Base-by-base conservation (phyloP, 2,888 invertebrate genomes). In the Agapostemon virescens region DNA sequence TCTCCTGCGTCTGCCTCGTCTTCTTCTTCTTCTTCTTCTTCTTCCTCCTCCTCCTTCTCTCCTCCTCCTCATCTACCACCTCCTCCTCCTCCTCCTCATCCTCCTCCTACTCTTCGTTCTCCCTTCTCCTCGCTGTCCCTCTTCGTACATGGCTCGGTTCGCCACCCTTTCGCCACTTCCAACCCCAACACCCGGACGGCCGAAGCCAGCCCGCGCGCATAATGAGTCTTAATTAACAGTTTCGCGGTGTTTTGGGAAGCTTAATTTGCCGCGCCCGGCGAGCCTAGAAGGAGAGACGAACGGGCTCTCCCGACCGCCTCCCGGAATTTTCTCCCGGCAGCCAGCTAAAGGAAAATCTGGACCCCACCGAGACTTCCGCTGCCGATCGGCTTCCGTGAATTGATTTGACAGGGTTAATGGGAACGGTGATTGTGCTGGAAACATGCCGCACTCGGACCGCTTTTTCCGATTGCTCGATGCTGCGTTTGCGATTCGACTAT, bases 181-280 rank as follows among this genome's bases (percentile, higher is more conserved):
- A 79, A 79, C 78, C 77, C 84, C 77, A 76, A 82, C 63, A 69
- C 74, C 74, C 61, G 67, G 55, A 26, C 74, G 17, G 73, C 38
- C 38, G 30, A 68, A 79, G 68, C 77, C 76, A 78, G 79, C 76
- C 82, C 81, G 74, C 79, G 83, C 86, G 89, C 88, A 90, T 92
- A 92, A 92, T 92, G 91, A 92, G 92, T 92, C 92, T 92, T 92
- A 92, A 92, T 92, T 92, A 92, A 92, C 92, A 92, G 92, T 91
- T 91, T 90, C 90, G 90, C 88, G 89, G 90, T 91, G 90, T 91
- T 92, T 91, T 89, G 89, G 89, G 87, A 90, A 91, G 90, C 92
- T 92, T 90, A 89, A 92, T 92, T 92, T 91, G 88, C 88, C 81
- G 40, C 83, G 80, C 67, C 76, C 63, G 68, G 40, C 63, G 66